These are phyloP conservation scores for Champsocephalus gunnari DNA, from an alignment of 2,797 vertebrate species.

Conservation along the genomic window DNA sequence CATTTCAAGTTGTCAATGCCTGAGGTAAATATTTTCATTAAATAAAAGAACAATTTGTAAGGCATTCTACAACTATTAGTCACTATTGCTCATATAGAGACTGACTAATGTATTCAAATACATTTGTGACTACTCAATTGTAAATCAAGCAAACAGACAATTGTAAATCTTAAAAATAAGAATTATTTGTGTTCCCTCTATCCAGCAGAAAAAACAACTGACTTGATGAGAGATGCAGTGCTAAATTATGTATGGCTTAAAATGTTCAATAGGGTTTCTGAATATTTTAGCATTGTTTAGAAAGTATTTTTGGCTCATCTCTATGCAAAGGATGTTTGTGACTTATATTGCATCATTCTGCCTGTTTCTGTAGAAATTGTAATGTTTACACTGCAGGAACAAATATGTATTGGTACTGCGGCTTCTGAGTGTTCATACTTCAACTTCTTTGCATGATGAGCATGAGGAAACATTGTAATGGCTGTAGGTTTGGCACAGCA, in stretches of 20 bases:
- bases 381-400: conserved; percentile 9
- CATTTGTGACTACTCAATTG: conserved; percentile 5
- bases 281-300: conserved; percentile 37
- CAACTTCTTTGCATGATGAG: conserved; percentile 3
- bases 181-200: not conserved
- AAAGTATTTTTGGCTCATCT: conserved; percentile 12
- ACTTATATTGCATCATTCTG: conserved; percentile 15
- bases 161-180: not conserved
- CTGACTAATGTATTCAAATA: conserved; percentile 12
- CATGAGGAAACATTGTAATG: not conserved
- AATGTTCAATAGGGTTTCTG: conserved; percentile 11
- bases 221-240: conserved; percentile 5
- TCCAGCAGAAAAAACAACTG: not conserved
- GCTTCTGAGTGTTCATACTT: not conserved
- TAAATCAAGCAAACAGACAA: conserved; percentile 16
- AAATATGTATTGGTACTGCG: not conserved
- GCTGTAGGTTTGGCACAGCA: not conserved
- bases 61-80: conserved; percentile 4
- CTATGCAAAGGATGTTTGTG: conserved; percentile 8
- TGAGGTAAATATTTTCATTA: not conserved
- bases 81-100: not conserved
- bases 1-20: not conserved
- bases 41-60: too few relatives aligned
- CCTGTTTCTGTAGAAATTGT: conserved; percentile 16
- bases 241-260: conserved; percentile 25